A percentile compares a stretch with the other conserved stretches of the same genome.
Evolutionary conservation across 2,113 vertebrate genomes (phyloP).

Genomic region (Glaucidium brasilianum): DNA sequence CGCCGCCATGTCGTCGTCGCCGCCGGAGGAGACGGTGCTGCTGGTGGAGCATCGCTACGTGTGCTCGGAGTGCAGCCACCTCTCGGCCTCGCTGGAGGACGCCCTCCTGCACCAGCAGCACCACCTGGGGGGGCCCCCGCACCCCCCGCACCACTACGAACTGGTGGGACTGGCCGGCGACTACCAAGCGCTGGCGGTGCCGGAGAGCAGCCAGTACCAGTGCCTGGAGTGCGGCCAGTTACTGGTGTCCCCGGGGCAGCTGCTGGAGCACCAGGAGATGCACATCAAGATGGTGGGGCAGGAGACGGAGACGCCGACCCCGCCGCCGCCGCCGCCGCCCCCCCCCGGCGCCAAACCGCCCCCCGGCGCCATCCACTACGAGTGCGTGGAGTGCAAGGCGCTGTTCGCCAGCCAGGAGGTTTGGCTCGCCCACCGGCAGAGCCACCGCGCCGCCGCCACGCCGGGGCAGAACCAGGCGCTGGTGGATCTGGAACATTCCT

Average conservation of each 20-base stretch:
- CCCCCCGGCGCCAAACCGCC: background rate
- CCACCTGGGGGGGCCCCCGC: constrained; percentile 62
- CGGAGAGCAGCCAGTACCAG: constrained; percentile 67
- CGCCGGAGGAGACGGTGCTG: constrained; percentile 62
- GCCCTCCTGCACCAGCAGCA: constrained; percentile 87
- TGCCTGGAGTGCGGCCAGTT: constrained; percentile 74
- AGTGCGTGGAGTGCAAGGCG: constrained; percentile 87
- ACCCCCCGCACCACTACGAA: constrained; percentile 55
- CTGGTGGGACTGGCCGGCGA: constrained; percentile 49
- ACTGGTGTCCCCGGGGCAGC: constrained; percentile 60
- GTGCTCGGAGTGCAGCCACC: constrained; percentile 91
- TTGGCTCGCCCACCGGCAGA: constrained; percentile 86
- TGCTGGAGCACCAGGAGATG: constrained; percentile 68
- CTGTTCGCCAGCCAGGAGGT: constrained; percentile 82
- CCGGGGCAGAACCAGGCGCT: constrained; percentile 37
- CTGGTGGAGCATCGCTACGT: constrained; percentile 82
- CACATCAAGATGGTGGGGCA: constrained; percentile 69
- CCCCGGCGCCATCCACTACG: constrained; percentile 67
- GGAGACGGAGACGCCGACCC: background rate
- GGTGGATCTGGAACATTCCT: constrained; percentile 71
- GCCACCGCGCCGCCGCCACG: constrained; percentile 29
- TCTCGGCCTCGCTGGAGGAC: constrained; percentile 86
- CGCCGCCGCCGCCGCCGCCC: background rate
- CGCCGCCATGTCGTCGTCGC: no score
- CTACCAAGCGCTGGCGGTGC: constrained; percentile 25